A percentile compares a stretch with the other conserved stretches of the same genome.
Evolutionary conservation across 2,888 invertebrate genomes (phyloP).

Genomic region (Argynnis bischoffii): DNA sequence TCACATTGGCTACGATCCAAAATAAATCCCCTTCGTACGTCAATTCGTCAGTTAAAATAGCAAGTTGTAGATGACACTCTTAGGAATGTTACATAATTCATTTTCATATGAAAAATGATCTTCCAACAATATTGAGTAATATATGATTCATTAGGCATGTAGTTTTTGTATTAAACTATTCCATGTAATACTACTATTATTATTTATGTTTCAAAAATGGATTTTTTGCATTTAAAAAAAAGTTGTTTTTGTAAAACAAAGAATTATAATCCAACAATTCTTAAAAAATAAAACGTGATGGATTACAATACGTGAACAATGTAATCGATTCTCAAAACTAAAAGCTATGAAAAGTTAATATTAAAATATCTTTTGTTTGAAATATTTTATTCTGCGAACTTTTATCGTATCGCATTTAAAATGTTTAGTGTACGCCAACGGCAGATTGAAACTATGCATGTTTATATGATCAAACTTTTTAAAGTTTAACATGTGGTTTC

Average conservation of each 20-base stretch:
- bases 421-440: background rate
- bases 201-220: no score
- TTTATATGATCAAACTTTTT: background rate
- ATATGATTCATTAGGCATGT: no score
- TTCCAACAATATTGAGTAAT: background rate
- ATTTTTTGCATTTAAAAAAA: no score
- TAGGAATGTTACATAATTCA: background rate
- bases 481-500: no score
- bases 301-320: background rate
- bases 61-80: constrained; percentile 21
- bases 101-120: background rate
- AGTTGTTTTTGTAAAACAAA: no score
- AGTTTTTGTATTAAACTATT: no score
- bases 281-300: no score
- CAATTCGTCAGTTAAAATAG: constrained; percentile 58
- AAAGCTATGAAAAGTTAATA: background rate
- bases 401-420: constrained; percentile 9
- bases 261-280: no score
- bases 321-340: background rate
- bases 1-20: constrained; percentile 59
- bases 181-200: no score
- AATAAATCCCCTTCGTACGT: constrained; percentile 53
- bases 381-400: constrained; percentile 14
- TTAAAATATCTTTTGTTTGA: constrained; percentile 1
- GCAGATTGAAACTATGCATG: background rate